phyloP scores from a whole-genome alignment of 2,113 vertebrate genomes.

The Perca fluviatilis region DNA sequence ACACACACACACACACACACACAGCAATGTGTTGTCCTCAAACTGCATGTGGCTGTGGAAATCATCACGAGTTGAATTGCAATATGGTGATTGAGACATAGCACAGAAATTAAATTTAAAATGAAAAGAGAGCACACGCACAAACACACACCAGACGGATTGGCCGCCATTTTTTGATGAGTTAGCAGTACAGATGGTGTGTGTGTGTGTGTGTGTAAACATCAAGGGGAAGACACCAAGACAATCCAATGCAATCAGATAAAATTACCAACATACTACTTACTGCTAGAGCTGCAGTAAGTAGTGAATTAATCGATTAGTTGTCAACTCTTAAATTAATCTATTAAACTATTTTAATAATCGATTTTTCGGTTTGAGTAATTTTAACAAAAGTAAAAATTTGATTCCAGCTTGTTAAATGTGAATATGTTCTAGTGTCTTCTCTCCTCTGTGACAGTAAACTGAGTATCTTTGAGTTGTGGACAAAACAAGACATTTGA shows the following conservation, averaged over 20 bases:
- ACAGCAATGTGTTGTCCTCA: constrained; percentile 8
- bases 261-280: neutral
- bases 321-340: too few species aligned
- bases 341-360: too few species aligned
- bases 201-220: neutral
- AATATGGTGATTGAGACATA: constrained; percentile 47
- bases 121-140: constrained; percentile 14
- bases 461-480: too few species aligned
- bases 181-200: constrained; percentile 5
- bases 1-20: neutral
- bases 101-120: constrained; percentile 51
- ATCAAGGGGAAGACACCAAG: neutral
- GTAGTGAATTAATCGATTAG: too few species aligned
- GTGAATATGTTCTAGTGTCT: too few species aligned
- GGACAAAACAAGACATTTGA: too few species aligned
- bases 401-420: too few species aligned
- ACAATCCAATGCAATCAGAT: neutral
- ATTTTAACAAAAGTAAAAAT: too few species aligned
- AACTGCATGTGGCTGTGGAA: constrained; percentile 23
- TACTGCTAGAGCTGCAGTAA: too few species aligned
- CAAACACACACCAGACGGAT: neutral
- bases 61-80: constrained; percentile 54
- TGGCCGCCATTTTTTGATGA: constrained; percentile 16
- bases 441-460: too few species aligned
- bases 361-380: too few species aligned